Percentiles rank a stretch among this genome's conserved stretches.
phyloP scores from a whole-genome alignment of 2,113 vertebrate genomes.

The Pterophyllum scalare region DNA sequence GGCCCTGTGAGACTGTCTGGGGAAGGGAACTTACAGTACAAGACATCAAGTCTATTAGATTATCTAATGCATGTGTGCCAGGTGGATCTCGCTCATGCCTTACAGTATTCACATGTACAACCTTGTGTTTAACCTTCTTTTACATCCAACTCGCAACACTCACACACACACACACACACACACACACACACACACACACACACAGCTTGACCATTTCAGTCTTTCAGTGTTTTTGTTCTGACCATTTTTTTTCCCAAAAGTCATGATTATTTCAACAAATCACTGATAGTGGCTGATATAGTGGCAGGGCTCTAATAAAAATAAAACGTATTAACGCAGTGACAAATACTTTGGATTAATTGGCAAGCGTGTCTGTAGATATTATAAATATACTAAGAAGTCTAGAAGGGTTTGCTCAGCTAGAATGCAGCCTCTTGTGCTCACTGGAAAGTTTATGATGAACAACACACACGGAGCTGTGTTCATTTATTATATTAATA shows the following conservation, averaged over 20 bases:
- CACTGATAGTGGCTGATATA: background rate
- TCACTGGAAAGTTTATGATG: conserved; percentile 40
- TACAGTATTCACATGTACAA: conserved; percentile 5
- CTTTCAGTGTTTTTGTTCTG: background rate
- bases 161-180: background rate
- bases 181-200: background rate
- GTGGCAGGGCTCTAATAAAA: conserved; percentile 2
- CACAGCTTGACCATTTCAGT: background rate
- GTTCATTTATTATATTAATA: conserved; percentile 54
- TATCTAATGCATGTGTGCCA: conserved; percentile 17
- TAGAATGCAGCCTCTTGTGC: conserved; percentile 7
- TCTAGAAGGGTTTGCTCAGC: conserved; percentile 38
- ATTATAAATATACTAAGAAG: background rate
- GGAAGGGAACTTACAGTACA: background rate
- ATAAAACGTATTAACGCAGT: background rate
- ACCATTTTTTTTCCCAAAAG: too few species aligned
- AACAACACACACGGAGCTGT: conserved; percentile 43
- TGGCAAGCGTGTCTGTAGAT: conserved; percentile 13
- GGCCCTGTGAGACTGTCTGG: background rate
- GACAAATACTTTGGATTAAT: conserved; percentile 6
- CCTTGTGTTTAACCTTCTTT: conserved; percentile 38
- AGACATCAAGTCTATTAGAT: background rate
- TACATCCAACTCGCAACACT: too few species aligned
- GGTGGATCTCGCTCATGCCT: conserved; percentile 13
- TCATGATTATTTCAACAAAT: background rate